Evolutionary conservation across 1,140 invertebrate species (phyloP).

Genomic region (Apocrypta bakeri): DNA sequence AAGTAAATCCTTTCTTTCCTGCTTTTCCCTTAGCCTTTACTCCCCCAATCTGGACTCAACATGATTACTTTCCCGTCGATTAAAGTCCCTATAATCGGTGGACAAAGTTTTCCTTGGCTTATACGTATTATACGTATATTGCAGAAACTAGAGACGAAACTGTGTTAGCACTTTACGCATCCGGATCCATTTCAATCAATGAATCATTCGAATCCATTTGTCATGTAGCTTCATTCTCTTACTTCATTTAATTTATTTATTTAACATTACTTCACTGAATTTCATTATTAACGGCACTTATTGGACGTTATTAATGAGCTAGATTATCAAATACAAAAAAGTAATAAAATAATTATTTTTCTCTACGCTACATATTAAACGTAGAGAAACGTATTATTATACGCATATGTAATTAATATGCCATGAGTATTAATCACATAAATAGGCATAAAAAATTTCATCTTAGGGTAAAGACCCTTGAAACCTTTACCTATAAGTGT

Average conservation of each 20-base stretch:
- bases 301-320: too few relatives aligned
- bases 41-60: neutral
- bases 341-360: too few relatives aligned
- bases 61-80: neutral
- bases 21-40: too few relatives aligned
- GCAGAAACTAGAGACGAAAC: neutral
- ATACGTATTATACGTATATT: neutral
- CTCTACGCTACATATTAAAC: too few relatives aligned
- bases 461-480: slow-evolving; percentile 3
- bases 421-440: neutral
- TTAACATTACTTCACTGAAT: too few relatives aligned
- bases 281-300: too few relatives aligned
- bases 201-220: neutral
- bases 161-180: neutral
- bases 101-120: neutral
- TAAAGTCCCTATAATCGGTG: neutral
- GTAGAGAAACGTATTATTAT: too few relatives aligned
- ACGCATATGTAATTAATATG: too few relatives aligned
- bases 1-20: neutral
- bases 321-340: too few relatives aligned
- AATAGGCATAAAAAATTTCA: neutral
- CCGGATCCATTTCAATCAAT: neutral
- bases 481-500: too few relatives aligned
- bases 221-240: too few relatives aligned
- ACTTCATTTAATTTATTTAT: too few relatives aligned